Conservation (phyloP, 2,797 vertebrate genomes). For the Mus minutoides region DNA sequence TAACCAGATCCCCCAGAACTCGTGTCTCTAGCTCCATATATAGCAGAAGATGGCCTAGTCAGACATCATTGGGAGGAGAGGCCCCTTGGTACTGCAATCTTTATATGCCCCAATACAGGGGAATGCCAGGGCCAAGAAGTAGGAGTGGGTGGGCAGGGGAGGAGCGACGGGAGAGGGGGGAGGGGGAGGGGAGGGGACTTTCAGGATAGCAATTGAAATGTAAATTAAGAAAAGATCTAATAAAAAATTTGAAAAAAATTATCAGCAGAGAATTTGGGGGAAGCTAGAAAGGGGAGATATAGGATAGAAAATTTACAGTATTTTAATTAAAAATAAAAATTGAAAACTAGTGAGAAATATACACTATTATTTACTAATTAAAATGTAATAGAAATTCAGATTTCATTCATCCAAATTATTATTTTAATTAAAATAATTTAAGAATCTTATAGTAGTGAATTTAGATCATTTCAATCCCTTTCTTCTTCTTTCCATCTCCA, state of each 20-base stretch:
- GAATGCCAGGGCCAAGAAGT: too few species aligned
- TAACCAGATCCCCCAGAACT: too few species aligned
- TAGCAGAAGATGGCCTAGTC: too few species aligned
- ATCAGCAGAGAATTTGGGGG: neutral
- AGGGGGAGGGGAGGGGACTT: too few species aligned
- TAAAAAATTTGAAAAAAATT: neutral
- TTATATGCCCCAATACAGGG: too few species aligned
- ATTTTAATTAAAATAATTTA: neutral
- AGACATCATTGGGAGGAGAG: too few species aligned
- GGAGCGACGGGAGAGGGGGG: too few species aligned
- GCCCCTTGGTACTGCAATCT: too few species aligned
- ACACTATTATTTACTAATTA: neutral
- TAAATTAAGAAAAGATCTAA: too few species aligned
- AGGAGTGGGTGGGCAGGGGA: too few species aligned
- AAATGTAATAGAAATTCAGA: neutral
- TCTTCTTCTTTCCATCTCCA: neutral
- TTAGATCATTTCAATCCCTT: neutral
- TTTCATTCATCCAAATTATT: neutral
- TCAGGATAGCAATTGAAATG: too few species aligned
- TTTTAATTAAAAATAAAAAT: neutral
- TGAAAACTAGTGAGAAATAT: neutral
- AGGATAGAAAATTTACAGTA: neutral
- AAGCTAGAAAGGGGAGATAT: neutral
- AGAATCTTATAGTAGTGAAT: neutral
- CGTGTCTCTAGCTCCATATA: too few species aligned